Base-by-base conservation (phyloP, 2,113 vertebrate genomes). In the Xyrauchen texanus region DNA sequence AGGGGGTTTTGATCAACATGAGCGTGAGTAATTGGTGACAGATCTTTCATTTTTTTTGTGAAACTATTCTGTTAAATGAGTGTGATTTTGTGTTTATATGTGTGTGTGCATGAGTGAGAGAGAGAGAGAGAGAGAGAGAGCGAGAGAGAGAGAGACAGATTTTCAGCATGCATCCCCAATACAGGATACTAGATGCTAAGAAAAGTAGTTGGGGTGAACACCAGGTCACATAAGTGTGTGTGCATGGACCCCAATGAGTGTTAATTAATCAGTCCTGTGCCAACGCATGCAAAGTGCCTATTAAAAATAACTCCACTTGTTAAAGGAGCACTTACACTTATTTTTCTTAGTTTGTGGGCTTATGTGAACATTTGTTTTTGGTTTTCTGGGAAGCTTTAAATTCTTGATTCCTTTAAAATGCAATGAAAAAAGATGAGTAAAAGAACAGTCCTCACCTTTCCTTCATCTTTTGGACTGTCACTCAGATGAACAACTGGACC, bases 401-500 rank as follows among this genome's bases (percentile, higher is more conserved):
- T 34, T 34, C 21, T 34, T 34, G 21, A 45, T 34, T 34, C 21
- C 21, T 34, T 34, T 1, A 64, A 62, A 67, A 47, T 34, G 9
- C 44, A 57, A 34, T 34, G 21, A 34, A 34, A 34, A 3, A 34
- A 34, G 21, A 34, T 1, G 21, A 34, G 21, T 34, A 34, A 34
- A 49, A 49, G 13, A 7, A 68, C 4, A 72, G 52, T 42, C 68
- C 96, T 95, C 90, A 99, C 98, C 94, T 98, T 99, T 67, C 96
- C 97, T 89, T 99, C 98, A 72, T 99, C 98, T 91, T 96, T 97
- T 74, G 98, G 98, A 82, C 96, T 98, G 90, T 99, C 98, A 75
- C 98, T 99, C 91, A 99, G 92, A 87, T 99, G 98, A 80, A 99
- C 97, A 86, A 99, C 96, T 8, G 98, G 96, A 64, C 98, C 98